A percentile compares a stretch with the other conserved stretches of the same genome.
phyloP scores from a whole-genome alignment of 1,140 invertebrate species.

The Bilobella aurantiaca region DNA sequence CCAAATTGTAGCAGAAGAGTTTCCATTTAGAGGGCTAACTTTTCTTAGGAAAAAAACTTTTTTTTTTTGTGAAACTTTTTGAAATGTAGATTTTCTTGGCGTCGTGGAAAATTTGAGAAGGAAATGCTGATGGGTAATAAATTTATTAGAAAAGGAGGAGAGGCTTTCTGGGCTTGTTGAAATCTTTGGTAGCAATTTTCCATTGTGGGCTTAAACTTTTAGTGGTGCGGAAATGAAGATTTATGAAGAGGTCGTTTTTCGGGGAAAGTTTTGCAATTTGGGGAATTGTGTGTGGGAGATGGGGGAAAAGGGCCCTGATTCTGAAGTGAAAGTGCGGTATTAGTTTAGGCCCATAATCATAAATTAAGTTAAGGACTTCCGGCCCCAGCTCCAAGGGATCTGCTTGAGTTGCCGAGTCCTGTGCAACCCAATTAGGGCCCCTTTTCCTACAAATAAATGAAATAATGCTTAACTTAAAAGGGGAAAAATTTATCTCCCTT shows the following conservation, averaged over 20 bases:
- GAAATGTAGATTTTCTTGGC: no score
- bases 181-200: no score
- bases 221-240: not conserved
- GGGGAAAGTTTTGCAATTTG: not conserved
- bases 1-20: no score
- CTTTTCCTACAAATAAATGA: not conserved
- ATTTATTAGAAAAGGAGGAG: no score
- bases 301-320: not conserved
- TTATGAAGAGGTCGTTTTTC: not conserved
- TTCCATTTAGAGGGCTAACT: no score
- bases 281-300: not conserved
- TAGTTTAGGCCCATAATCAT: not conserved
- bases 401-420: not conserved
- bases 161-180: no score
- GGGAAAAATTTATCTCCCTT: not conserved
- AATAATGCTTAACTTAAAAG: not conserved
- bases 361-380: constrained; percentile 7
- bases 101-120: no score
- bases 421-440: not conserved
- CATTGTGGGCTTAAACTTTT: not conserved
- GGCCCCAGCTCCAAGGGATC: not conserved
- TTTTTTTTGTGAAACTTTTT: no score
- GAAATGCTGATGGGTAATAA: no score
- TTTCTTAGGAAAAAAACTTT: no score
- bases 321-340: not conserved